Conservation (phyloP, 92 coral and sea anemone species). For the Anthopleura xanthogrammica region DNA sequence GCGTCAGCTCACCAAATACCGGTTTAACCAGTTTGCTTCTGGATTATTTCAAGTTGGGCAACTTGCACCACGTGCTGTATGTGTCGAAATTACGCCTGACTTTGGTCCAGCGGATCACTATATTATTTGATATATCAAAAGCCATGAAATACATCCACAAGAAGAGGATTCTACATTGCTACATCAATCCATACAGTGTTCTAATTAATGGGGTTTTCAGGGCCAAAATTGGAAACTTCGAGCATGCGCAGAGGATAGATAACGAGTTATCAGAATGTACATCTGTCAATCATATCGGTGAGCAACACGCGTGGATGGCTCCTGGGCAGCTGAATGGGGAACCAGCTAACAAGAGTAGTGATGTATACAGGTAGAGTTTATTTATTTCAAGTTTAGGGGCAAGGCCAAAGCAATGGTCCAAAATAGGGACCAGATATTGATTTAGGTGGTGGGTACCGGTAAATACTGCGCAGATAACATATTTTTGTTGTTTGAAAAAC, state of each 20-base stretch:
- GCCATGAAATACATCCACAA: constrained; percentile 74
- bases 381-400: too few relatives aligned
- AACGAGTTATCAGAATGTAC: background rate
- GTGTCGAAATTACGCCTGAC: constrained; percentile 54
- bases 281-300: constrained; percentile 21
- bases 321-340: constrained; percentile 60
- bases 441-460: too few relatives aligned
- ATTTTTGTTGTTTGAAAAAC: too few relatives aligned
- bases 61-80: constrained; percentile 64
- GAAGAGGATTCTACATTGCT: constrained; percentile 71
- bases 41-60: constrained; percentile 68
- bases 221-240: constrained; percentile 69
- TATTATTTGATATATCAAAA: constrained; percentile 69
- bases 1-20: constrained; percentile 52
- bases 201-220: constrained; percentile 43
- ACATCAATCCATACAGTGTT: constrained; percentile 73
- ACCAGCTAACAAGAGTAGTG: constrained; percentile 50
- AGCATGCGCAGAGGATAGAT: constrained; percentile 56
- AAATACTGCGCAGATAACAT: too few relatives aligned
- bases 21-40: constrained; percentile 62
- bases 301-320: constrained; percentile 74
- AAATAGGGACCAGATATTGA: too few relatives aligned
- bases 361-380: constrained; percentile 63
- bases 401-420: too few relatives aligned
- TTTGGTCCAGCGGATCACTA: constrained; percentile 44